Evolutionary conservation across 2,113 vertebrate genomes (phyloP).

Genomic region (Jaculus jaculus): DNA sequence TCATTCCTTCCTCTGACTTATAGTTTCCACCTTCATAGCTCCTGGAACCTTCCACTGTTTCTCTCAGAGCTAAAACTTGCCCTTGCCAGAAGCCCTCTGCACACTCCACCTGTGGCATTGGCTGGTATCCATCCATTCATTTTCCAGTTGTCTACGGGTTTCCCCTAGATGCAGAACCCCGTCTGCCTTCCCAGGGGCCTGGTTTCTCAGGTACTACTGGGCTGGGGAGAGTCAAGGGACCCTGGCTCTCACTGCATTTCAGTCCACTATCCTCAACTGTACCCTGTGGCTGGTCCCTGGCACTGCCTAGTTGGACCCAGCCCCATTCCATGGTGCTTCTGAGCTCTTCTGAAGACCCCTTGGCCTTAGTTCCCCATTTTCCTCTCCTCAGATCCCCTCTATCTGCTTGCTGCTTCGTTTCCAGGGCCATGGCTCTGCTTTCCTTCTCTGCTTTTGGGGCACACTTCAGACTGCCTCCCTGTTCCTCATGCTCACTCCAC

Average conservation of each 20-base stretch:
- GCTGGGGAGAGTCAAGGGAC: background rate
- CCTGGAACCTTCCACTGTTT: background rate
- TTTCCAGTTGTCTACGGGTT: too few species aligned
- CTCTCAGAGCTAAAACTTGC: background rate
- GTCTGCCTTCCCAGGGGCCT: background rate
- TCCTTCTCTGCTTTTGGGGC: too few species aligned
- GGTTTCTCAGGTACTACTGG: background rate
- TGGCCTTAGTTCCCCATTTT: background rate
- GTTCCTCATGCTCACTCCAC: too few species aligned
- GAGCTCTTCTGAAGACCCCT: too few species aligned
- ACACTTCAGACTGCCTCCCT: too few species aligned
- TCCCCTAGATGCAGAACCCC: background rate
- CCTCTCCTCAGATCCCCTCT: background rate
- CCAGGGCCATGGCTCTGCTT: too few species aligned
- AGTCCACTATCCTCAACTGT: background rate
- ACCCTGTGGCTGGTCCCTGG: background rate
- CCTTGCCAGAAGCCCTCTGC: too few species aligned
- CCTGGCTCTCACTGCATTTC: background rate
- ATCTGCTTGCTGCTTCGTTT: too few species aligned
- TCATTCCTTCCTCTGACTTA: too few species aligned
- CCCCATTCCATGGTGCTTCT: background rate
- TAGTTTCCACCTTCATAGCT: too few species aligned
- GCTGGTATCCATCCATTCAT: too few species aligned
- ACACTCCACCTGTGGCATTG: too few species aligned
- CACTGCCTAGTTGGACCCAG: rapidly evolving